A percentile compares a stretch with the other conserved stretches of the same genome.
Conservation (phyloP, 2,113 vertebrate species). For the Azemiops feae region DNA sequence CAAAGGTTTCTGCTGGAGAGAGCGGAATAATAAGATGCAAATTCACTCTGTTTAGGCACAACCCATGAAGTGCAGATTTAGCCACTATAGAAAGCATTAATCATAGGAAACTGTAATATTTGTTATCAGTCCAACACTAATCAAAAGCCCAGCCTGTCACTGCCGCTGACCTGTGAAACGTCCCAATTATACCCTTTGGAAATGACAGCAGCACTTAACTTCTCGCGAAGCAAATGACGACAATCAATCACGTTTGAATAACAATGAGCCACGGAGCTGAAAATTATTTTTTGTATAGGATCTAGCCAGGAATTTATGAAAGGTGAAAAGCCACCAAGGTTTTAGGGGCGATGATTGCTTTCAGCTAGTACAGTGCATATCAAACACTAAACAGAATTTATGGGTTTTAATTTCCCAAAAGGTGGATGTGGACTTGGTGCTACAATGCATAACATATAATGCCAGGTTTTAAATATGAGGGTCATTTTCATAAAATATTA, state of each 20-base stretch:
- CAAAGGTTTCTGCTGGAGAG: conserved; percentile 24
- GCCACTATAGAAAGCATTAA: conserved; percentile 76
- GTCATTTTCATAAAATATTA: conserved; percentile 87
- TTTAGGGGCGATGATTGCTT: conserved; percentile 72
- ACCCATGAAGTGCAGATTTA: conserved; percentile 63
- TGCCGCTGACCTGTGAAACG: conserved; percentile 88
- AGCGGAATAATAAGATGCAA: conserved; percentile 74
- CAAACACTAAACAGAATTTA: conserved; percentile 95
- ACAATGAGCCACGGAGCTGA: conserved; percentile 88
- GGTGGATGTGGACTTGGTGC: conserved; percentile 86
- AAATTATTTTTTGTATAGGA: conserved; percentile 91
- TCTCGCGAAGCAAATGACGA: conserved; percentile 85
- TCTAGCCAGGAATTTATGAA: conserved; percentile 92
- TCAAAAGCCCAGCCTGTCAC: conserved; percentile 92
- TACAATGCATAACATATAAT: conserved; percentile 91
- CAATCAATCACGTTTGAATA: conserved; percentile 90
- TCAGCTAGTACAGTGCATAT: conserved; percentile 71
- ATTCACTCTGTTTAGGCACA: conserved; percentile 73
- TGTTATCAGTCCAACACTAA: conserved; percentile 92
- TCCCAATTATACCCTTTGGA: conserved; percentile 90
- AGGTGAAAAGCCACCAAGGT: conserved; percentile 92
- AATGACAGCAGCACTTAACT: conserved; percentile 94
- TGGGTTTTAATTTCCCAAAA: conserved; percentile 98
- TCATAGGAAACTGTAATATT: conserved; percentile 85
- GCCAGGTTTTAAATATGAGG: conserved; percentile 84